Evolutionary conservation across 2,888 invertebrate species (phyloP).

Genomic region (Siphlonurus alternatus): DNA sequence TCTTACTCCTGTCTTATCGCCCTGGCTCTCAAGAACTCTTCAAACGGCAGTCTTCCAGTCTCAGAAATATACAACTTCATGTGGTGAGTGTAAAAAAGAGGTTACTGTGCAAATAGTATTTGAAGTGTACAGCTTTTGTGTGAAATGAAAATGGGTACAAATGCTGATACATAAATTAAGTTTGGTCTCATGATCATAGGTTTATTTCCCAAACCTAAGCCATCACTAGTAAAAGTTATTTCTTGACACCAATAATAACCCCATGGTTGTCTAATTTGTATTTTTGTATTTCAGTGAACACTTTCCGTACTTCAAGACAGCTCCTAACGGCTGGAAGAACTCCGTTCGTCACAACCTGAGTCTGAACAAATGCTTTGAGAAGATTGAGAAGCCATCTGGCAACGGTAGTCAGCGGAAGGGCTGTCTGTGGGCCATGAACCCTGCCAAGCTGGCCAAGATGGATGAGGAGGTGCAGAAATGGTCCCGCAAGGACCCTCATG

Average conservation of each 20-base stretch:
- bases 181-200: too few species aligned
- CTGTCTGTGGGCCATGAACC: constrained; percentile 95
- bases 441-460: constrained; percentile 88
- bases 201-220: too few species aligned
- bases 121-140: constrained; percentile 5
- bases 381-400: constrained; percentile 78
- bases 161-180: background rate
- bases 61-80: constrained; percentile 98
- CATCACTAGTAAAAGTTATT: too few species aligned
- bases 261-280: background rate
- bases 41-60: constrained; percentile 85
- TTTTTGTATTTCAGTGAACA: constrained; percentile 50
- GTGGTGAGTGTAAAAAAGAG: constrained; percentile 78
- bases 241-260: too few species aligned
- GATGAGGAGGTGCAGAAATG: constrained; percentile 96
- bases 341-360: constrained; percentile 95
- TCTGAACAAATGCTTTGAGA: constrained; percentile 95
- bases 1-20: constrained; percentile 97
- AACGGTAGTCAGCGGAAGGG: constrained; percentile 67
- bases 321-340: constrained; percentile 98
- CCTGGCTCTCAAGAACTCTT: constrained; percentile 92
- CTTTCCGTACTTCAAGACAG: constrained; percentile 96
- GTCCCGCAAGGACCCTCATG: constrained; percentile 87
- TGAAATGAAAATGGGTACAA: background rate
- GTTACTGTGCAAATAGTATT: too few species aligned